Conservation (phyloP, 2,113 vertebrate genomes). For the Girardinichthys multiradiatus region DNA sequence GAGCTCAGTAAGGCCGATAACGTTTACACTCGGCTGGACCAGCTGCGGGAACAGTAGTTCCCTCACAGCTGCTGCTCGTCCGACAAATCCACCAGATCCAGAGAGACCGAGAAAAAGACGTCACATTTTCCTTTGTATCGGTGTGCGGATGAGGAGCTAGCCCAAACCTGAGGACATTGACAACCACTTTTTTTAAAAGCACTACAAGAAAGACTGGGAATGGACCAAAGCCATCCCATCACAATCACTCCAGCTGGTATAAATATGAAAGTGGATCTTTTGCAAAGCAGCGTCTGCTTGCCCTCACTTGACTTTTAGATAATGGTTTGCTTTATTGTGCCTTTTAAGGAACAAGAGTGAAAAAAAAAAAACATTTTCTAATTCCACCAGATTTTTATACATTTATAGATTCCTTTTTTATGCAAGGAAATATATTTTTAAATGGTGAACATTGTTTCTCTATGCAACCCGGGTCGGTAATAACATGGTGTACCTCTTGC, state of each 20-base stretch:
- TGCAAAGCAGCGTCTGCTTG: slow-evolving; percentile 72
- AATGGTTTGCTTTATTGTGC: slow-evolving; percentile 60
- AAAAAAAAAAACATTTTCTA: slow-evolving; percentile 45
- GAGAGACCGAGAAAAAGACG: not conserved
- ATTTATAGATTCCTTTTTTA: slow-evolving; percentile 55
- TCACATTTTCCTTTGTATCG: slow-evolving; percentile 15
- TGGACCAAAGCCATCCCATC: slow-evolving; percentile 57
- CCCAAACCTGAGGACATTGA: slow-evolving; percentile 22
- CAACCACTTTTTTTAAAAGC: slow-evolving; percentile 38
- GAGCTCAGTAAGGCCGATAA: slow-evolving; percentile 87
- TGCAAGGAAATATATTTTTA: slow-evolving; percentile 69
- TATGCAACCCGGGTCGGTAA: slow-evolving; percentile 71
- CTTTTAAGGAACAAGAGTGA: slow-evolving; percentile 65
- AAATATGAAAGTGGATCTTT: slow-evolving; percentile 50
- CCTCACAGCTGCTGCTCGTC: not conserved
- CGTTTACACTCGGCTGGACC: slow-evolving; percentile 86
- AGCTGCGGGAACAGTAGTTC: slow-evolving; percentile 83
- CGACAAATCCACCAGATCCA: slow-evolving; percentile 1
- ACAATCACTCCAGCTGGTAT: slow-evolving; percentile 50
- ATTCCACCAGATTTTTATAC: slow-evolving; percentile 63
- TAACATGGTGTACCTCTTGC: slow-evolving; percentile 46
- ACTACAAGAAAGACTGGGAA: slow-evolving; percentile 21
- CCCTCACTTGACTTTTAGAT: slow-evolving; percentile 62
- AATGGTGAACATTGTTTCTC: slow-evolving; percentile 62
- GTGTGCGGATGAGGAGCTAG: slow-evolving; percentile 14